Percentiles rank a stretch among this genome's conserved stretches.
phyloP scores from a whole-genome alignment of 1,140 invertebrate species.

The Chionoecetes opilio region DNA sequence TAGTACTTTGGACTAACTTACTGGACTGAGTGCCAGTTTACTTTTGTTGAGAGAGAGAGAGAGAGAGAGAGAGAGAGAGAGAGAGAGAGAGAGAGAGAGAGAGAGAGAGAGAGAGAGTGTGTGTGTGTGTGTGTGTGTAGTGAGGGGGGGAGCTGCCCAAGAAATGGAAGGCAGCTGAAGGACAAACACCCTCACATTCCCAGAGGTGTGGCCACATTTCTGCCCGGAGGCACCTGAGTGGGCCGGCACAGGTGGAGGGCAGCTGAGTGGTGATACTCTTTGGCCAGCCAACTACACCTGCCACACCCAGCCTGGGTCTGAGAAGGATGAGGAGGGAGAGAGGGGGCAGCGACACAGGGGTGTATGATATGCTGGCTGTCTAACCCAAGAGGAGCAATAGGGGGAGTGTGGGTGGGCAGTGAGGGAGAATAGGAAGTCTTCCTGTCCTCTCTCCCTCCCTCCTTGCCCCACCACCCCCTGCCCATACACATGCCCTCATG shows the following conservation, averaged over 20 bases:
- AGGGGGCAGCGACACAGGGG: constrained; percentile 39
- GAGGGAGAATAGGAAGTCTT: background rate
- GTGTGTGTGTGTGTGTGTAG: background rate
- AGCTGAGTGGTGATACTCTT: constrained; percentile 8
- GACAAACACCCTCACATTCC: background rate
- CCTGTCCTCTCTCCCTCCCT: constrained; percentile 34
- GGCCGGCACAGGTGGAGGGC: background rate
- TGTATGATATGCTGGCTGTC: constrained; percentile 76
- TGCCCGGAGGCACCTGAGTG: background rate
- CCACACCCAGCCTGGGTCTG: constrained; percentile 39
- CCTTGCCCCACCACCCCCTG: constrained; percentile 39
- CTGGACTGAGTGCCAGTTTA: background rate
- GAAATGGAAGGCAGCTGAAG: background rate
- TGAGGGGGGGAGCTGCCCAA: background rate
- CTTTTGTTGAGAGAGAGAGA: too few relatives aligned
- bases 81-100: too few relatives aligned
- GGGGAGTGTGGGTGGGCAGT: constrained; percentile 48
- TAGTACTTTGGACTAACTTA: background rate
- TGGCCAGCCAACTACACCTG: constrained; percentile 21
- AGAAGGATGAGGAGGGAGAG: constrained; percentile 15
- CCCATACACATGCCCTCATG: constrained; percentile 61
- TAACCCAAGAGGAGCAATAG: constrained; percentile 65
- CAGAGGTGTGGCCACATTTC: background rate
- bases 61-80: too few relatives aligned
- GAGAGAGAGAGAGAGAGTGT: too few relatives aligned